Percentiles rank a stretch among this genome's conserved stretches.
Conservation (phyloP, 2,113 vertebrate species). For the Ariopsis seemanni region DNA sequence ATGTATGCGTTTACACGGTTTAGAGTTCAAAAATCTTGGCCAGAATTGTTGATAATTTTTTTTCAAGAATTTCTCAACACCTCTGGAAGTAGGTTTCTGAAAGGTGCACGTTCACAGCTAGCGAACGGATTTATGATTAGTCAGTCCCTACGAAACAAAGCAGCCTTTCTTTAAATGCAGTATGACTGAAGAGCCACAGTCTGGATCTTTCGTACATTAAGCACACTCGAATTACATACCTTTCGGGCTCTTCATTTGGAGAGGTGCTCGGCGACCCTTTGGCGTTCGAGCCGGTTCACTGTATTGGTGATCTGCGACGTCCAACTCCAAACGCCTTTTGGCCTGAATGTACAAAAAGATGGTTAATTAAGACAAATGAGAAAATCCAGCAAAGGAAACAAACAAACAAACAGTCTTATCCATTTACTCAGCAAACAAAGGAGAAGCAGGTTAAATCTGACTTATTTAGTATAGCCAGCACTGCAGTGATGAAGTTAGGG, state of each 20-base stretch:
- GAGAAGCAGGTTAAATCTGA: not conserved
- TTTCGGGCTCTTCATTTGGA: conserved; percentile 80
- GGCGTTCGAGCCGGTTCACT: conserved; percentile 79
- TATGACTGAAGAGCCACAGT: not conserved
- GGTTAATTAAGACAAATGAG: not conserved
- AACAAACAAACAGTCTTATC: too few species aligned
- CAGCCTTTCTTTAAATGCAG: not conserved
- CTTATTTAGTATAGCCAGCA: not conserved
- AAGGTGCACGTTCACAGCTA: too few species aligned
- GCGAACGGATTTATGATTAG: not conserved
- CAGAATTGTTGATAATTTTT: too few species aligned
- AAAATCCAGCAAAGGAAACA: not conserved
- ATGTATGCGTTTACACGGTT: too few species aligned
- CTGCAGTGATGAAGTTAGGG: not conserved
- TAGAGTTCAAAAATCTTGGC: too few species aligned
- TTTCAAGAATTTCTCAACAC: too few species aligned
- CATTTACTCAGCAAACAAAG: not conserved
- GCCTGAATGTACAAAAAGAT: conserved; percentile 63
- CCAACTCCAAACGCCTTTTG: conserved; percentile 86
- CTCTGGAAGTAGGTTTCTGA: too few species aligned
- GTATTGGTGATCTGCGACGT: conserved; percentile 79
- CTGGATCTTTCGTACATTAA: not conserved
- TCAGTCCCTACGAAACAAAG: not conserved
- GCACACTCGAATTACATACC: conserved; percentile 62
- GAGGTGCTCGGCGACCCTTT: conserved; percentile 79